Base-by-base conservation (phyloP, 2,113 vertebrate species). In the Gobius niger region DNA sequence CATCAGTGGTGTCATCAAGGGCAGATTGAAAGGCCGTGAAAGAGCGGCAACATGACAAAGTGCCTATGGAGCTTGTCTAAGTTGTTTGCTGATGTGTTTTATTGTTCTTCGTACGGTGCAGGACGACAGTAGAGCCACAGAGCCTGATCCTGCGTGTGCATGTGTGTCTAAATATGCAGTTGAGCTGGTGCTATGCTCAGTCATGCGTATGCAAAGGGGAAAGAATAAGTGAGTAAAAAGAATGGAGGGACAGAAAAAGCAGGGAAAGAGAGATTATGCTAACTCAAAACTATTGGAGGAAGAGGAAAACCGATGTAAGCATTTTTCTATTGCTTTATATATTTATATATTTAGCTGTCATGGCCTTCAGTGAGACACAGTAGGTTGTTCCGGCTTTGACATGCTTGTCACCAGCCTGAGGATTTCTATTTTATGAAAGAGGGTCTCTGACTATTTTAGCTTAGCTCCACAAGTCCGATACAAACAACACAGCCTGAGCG, bases 291-390 rank as follows among this genome's bases (percentile, higher is more conserved):
- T 82, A 82, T 70, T 80, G 83, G 83, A 72, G 77, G 73, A 80
- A 79, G 82, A 83, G 70, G 76, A 87, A 89, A 71, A 75, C 63
- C 84, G 67, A 75, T 87, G 89, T 89, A 88, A 89, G 89, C 87
- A 86, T 78, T 90, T 91, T 88, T 75, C 75, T 75, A 76, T 81
- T 80, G 34, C 67, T 47, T 53, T 68, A 82, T 85, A 73, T 87
- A 86, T 90, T 82, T 89, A 86, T 87, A 81, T 85, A 87, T 89
- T 78, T 84, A 76, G 76, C 82, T 90, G 86, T 87, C 89, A 88
- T 65, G 52, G 80, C 75, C 67, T 53, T 78, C 66, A 65, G 70
- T 82, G 80, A 83, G 60, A 76, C 76, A 75, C 75, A 68, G 61
- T 67, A 15, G 64, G 73, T 68, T 81, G 53, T 41, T 76, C 62